Evolutionary conservation across 2,888 invertebrate species (phyloP).

Genomic region (Stomorhina lunata): DNA sequence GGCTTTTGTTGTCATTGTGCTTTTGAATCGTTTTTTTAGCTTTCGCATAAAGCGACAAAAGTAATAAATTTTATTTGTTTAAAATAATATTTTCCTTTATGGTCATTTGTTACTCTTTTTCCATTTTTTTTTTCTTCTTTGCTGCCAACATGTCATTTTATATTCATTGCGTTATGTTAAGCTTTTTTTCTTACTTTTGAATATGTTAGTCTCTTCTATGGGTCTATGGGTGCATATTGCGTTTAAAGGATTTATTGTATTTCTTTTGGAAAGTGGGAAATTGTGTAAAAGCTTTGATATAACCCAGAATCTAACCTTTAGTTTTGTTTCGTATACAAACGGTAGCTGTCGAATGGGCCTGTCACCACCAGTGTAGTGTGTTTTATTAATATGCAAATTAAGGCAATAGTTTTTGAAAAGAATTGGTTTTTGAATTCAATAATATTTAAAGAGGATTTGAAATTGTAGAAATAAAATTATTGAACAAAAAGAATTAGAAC

Average conservation of each 20-base stretch:
- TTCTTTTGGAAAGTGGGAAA: neutral
- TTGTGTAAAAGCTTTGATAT: neutral
- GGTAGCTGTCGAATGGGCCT: neutral
- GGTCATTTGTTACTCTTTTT: neutral
- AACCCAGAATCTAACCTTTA: neutral
- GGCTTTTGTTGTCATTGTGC: conserved; percentile 40
- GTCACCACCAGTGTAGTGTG: neutral
- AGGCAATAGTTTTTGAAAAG: neutral
- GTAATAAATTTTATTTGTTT: conserved; percentile 57
- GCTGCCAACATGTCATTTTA: conserved; percentile 20
- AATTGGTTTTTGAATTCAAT: too few relatives aligned
- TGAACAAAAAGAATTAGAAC: too few relatives aligned
- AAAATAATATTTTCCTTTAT: conserved; percentile 41
- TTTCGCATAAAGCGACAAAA: conserved; percentile 56
- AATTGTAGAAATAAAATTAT: too few relatives aligned
- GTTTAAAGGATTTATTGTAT: conserved; percentile 39
- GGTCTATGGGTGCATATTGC: neutral
- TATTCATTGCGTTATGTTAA: conserved; percentile 21
- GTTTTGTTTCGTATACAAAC: neutral
- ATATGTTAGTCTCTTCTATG: neutral
- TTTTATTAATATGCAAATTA: conserved; percentile 1
- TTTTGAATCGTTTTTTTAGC: conserved; percentile 16
- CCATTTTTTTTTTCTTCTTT: neutral
- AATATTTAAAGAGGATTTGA: too few relatives aligned
- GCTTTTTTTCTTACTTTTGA: neutral